These are phyloP conservation scores for Zygaena filipendulae DNA, from an alignment of 2,888 invertebrate genomes.

Conservation along the genomic window DNA sequence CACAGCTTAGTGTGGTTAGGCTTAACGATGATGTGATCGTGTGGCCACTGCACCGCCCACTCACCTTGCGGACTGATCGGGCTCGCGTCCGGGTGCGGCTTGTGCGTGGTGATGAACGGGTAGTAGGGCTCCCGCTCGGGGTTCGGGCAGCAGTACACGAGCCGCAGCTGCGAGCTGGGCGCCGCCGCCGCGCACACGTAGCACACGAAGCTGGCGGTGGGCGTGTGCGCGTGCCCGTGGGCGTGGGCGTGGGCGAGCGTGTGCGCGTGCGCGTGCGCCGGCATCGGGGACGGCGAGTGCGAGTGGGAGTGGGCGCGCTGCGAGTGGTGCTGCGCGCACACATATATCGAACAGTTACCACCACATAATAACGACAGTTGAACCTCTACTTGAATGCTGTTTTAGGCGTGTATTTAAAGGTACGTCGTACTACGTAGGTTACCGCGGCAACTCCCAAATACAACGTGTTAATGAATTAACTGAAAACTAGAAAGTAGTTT, in stretches of 20 bases:
- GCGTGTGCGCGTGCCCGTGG: slow-evolving; percentile 25
- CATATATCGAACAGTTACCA: no score
- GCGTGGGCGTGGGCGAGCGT: slow-evolving; percentile 37
- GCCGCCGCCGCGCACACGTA: slow-evolving; percentile 89
- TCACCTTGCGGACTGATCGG: slow-evolving; percentile 88
- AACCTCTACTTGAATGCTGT: no score
- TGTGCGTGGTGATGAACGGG: slow-evolving; percentile 85
- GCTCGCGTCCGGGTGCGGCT: slow-evolving; percentile 85
- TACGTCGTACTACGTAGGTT: no score
- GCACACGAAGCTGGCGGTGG: slow-evolving; percentile 78
- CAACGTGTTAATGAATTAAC: no score
- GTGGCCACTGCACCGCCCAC: no score
- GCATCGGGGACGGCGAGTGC: slow-evolving; percentile 37
- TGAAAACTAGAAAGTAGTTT: no score
- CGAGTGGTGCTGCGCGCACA: no score
- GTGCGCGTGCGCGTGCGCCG: slow-evolving; percentile 35
- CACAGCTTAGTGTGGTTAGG: no score
- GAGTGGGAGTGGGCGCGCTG: slow-evolving; percentile 20
- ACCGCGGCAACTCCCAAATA: no score
- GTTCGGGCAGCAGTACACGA: slow-evolving; percentile 87
- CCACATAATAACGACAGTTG: no score
- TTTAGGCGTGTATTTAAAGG: no score
- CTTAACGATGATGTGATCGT: no score
- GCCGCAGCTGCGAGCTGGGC: slow-evolving; percentile 81
- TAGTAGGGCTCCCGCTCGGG: slow-evolving; percentile 90